Evolutionary conservation across 1,140 invertebrate species (phyloP), one percentile per base, ranked within the genome.

Genomic region (Cydia splendana): DNA sequence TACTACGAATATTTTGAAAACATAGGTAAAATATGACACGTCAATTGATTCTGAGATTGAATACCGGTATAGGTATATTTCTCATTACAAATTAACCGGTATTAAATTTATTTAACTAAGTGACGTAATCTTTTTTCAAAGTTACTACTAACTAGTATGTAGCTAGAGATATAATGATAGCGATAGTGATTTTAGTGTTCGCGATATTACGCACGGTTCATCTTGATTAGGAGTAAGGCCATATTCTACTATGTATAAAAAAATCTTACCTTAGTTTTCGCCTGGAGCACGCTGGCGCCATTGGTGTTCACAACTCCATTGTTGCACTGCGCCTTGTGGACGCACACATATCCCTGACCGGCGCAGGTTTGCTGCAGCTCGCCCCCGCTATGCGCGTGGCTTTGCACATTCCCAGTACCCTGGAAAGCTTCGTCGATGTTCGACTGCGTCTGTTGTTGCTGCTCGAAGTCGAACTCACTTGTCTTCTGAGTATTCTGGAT

Each of bases 271-370:
- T 89, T 89, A 74, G 86, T 86, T 79, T 90, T 93, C 2, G 93
- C 88, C 83, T 94, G 94, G 18, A 93, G 85, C 0, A 94, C 77
- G 20, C 88, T 93, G 57, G 88, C 89, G 34, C 91, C 91, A 77
- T 89, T 93, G 5, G 84, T 84, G 85, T 88, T 94, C 15, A 95
- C 93, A 9, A 94, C 93, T 73, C 95, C 95, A 77, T 95, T 94
- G 77, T 90, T 87, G 81, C 95, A 95, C 77, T 94, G 91, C 1
- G 93, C 76, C 71, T 93, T 94, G 1, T 92, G 83, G 0, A 95
- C 95, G 83, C 95, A 95, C 62, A 94, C 93, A 82, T 93, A 94
- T 65, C 94, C 94, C 38, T 91, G 84, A 10, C 94, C 94, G 76
- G 87, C 87, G 79, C 95, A 95, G 10, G 91, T 90, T 78, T 93